Percentiles rank a stretch among this genome's conserved stretches.
Conservation (phyloP, 2,888 invertebrate genomes). For the Argyra leucocephala region DNA sequence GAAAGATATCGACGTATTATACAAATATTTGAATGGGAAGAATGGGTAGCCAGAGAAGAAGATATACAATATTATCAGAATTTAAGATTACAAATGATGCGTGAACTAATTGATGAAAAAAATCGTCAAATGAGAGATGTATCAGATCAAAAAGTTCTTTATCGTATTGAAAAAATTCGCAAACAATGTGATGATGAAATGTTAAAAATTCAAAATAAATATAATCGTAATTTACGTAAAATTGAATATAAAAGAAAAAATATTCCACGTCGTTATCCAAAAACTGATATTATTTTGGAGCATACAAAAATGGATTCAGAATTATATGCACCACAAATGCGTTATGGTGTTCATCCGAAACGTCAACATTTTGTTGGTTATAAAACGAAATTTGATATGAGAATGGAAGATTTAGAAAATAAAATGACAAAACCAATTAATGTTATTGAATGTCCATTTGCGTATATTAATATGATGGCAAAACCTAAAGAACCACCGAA, state of each 20-base stretch:
- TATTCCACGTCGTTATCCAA: conserved; percentile 39
- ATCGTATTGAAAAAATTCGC: conserved; percentile 45
- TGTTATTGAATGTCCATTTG: conserved; percentile 31
- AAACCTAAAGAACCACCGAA: conserved; percentile 33
- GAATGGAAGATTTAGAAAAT: conserved; percentile 36
- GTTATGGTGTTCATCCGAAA: conserved; percentile 57
- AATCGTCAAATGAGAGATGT: conserved; percentile 32
- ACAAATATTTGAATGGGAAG: conserved; percentile 68
- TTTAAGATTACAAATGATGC: conserved; percentile 50
- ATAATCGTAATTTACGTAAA: conserved; percentile 46
- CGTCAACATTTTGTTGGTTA: conserved; percentile 46
- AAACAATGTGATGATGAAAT: conserved; percentile 51
- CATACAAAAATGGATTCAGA: conserved; percentile 53
- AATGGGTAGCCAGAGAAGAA: conserved; percentile 75
- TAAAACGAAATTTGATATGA: conserved; percentile 33
- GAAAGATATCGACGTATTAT: conserved; percentile 56
- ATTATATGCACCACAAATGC: conserved; percentile 53
- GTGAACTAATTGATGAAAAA: conserved; percentile 50
- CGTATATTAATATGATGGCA: conserved; percentile 34
- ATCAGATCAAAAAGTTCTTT: conserved; percentile 42
- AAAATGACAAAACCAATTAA: conserved; percentile 27
- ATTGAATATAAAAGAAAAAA: conserved; percentile 42
- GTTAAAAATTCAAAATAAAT: conserved; percentile 43
- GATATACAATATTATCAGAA: conserved; percentile 64
- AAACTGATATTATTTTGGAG: conserved; percentile 44